Evolutionary conservation across 2,888 invertebrate genomes (phyloP).

Genomic region (Cryptus armator): DNA sequence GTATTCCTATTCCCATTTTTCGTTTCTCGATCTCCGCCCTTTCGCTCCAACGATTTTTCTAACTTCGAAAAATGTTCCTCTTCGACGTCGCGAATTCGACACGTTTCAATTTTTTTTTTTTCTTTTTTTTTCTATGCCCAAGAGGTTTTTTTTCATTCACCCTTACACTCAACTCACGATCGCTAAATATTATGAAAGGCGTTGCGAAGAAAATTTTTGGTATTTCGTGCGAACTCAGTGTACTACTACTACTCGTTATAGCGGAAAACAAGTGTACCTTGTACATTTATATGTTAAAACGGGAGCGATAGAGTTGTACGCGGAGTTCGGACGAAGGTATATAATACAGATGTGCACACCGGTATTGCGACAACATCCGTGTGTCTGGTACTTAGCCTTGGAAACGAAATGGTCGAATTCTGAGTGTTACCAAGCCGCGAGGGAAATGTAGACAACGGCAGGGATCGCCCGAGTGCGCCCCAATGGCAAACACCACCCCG

Average conservation of each 20-base stretch:
- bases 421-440: slow-evolving; percentile 63
- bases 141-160: not conserved
- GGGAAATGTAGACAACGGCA: slow-evolving; percentile 65
- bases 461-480: slow-evolving; percentile 35
- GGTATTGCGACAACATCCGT: not conserved
- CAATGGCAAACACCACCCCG: not conserved
- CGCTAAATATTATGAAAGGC: not conserved
- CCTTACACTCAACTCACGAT: not conserved
- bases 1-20: slow-evolving; percentile 47
- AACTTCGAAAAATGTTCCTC: slow-evolving; percentile 7
- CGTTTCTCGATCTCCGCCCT: slow-evolving; percentile 68
- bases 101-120: slow-evolving; percentile 8
- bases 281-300: slow-evolving; percentile 47
- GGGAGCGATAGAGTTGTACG: slow-evolving; percentile 35
- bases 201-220: not conserved
- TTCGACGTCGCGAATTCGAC: not conserved
- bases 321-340: not conserved
- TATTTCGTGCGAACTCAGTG: not conserved
- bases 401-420: slow-evolving; percentile 63
- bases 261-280: slow-evolving; percentile 37
- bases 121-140: not conserved
- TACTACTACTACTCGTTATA: not conserved
- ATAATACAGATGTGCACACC: slow-evolving; percentile 13
- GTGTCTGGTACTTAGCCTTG: slow-evolving; percentile 22
- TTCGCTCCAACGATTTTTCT: slow-evolving; percentile 57